Base-by-base conservation (phyloP, 1,140 invertebrate species). In the Ceratosolen fusciceps region DNA sequence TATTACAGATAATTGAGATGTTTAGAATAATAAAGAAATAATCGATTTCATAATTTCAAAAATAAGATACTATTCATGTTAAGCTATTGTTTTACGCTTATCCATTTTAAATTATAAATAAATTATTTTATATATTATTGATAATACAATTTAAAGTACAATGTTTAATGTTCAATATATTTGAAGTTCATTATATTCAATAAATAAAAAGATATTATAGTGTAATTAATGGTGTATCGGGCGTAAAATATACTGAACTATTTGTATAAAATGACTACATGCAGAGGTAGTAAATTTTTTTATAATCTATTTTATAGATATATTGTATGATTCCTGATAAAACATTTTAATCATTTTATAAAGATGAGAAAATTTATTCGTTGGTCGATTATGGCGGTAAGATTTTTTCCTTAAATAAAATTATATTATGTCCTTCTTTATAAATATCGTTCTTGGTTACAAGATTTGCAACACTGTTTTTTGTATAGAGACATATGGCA, bases 381-480 rank as follows among this genome's bases (percentile, higher is more conserved):
- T 82, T 82, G 81, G 78, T 81, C 82, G 65, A 74, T 29, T 81
- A 58, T 80, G 39, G 79, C 34, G 72, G 78, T 49, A 68, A 67
- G 70, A 77, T 65, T 80, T 76, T 81, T 74, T 74, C 81, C 19
- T 39, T 62, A 31, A 37, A 79, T 81, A 54, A 29, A 31, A 77
- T 81, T 74, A 49, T 54, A 43, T 65, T 34, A 72, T 49, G 9
- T 8, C 34, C 60, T 10, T 2, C 62, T 67, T 26, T 75, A 74
- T 16, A 56, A 29, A 29, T 56, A 29, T 74, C 31, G 60, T 1
- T 39, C 56, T 76, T 87, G 85, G 74, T 80, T 87, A 85, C 96
- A 97, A 73, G 96, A 95, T 83, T 94, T 93, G 90, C 96, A 97
- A 87, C 96, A 97, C 85, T 95, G 95, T 83, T 94, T 93, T 87